Percentiles rank a stretch among this genome's conserved stretches.
Evolutionary conservation across 2,113 vertebrate species (phyloP).

Genomic region (Uria aalge): DNA sequence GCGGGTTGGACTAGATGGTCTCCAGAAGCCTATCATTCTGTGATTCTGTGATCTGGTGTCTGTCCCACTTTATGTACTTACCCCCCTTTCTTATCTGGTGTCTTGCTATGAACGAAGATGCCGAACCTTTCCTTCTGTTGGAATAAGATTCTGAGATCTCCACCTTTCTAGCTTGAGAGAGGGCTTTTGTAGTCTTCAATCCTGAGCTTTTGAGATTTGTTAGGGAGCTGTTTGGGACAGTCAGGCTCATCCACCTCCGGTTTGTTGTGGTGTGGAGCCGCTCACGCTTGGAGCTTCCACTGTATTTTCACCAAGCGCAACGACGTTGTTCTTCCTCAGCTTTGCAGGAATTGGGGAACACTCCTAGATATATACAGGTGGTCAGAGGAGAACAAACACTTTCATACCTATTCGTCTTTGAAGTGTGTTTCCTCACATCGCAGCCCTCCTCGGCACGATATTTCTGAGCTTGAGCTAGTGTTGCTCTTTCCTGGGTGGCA

Average conservation of each 20-base stretch:
- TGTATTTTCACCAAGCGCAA: background rate
- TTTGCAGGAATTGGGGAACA: accelerated
- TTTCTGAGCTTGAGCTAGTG: background rate
- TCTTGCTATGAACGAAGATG: background rate
- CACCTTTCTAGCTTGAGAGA: background rate
- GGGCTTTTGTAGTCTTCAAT: background rate
- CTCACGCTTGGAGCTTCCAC: background rate
- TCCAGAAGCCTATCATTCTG: no score
- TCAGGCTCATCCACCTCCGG: background rate
- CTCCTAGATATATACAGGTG: background rate
- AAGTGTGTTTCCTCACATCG: background rate
- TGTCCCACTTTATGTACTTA: background rate
- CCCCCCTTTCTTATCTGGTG: background rate
- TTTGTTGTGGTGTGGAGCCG: accelerated
- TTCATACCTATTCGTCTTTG: background rate
- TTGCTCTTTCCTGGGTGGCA: accelerated
- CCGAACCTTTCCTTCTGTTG: background rate
- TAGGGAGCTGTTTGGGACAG: background rate
- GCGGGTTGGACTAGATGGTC: no score
- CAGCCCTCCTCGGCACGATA: accelerated
- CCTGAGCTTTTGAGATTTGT: background rate
- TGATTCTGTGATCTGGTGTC: background rate
- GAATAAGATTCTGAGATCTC: background rate
- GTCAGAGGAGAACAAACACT: background rate
- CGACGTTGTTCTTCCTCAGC: background rate